These are phyloP conservation scores for Megaleporinus macrocephalus DNA, from an alignment of 2,113 vertebrate genomes.

Conservation along the genomic window DNA sequence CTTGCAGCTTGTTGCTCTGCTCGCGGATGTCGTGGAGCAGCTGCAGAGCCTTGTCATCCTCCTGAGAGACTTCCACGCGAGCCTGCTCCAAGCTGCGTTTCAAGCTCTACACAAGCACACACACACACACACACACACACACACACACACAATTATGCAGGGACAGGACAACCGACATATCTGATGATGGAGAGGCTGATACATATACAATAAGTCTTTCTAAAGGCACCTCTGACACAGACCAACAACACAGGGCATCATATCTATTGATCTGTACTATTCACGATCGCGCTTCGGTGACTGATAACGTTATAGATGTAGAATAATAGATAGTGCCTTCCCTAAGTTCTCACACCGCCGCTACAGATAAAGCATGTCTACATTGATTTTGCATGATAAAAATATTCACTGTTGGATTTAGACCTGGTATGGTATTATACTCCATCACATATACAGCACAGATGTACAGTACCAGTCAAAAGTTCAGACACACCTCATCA, in stretches of 20 bases:
- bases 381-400: background rate
- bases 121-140: constrained; percentile 25
- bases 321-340: background rate
- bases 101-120: constrained; percentile 84
- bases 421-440: background rate
- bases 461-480: background rate
- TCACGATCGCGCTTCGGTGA: background rate
- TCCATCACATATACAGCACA: background rate
- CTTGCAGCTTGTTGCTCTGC: constrained; percentile 97
- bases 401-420: background rate
- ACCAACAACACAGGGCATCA: constrained; percentile 19
- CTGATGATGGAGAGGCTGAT: background rate
- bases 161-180: background rate
- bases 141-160: constrained; percentile 12
- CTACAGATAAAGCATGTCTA: background rate
- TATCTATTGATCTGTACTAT: constrained; percentile 10
- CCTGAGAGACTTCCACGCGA: constrained; percentile 96
- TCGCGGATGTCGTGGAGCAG: constrained; percentile 98
- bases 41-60: constrained; percentile 98
- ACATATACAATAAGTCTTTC: constrained; percentile 19
- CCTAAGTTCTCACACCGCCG: background rate
- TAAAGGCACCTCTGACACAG: background rate
- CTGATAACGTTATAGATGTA: background rate
- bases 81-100: constrained; percentile 99
- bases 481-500: background rate